Percentiles rank a stretch among this genome's conserved stretches.
These are phyloP conservation scores for Dryocosmus kuriphilus DNA, from an alignment of 2,888 invertebrate genomes.

Conservation along the genomic window DNA sequence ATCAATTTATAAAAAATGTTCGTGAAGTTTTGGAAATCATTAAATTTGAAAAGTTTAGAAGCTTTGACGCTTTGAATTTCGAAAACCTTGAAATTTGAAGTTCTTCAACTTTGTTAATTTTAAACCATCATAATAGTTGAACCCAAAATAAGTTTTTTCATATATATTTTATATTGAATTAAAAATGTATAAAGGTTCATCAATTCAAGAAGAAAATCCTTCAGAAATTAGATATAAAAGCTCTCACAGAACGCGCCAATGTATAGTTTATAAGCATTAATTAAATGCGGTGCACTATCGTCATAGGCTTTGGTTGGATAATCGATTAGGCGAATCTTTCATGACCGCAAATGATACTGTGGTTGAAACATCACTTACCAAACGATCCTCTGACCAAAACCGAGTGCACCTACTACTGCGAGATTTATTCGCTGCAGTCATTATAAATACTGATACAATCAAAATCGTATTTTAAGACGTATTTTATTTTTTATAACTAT, in stretches of 20 bases:
- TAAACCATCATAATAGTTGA: too few species aligned
- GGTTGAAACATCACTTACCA: constrained; percentile 19
- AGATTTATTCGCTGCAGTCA: constrained; percentile 19
- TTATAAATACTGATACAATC: constrained; percentile 28
- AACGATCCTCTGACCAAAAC: constrained; percentile 15
- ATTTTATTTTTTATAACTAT: constrained; percentile 35
- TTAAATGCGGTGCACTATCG: constrained; percentile 14
- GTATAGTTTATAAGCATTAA: constrained; percentile 35
- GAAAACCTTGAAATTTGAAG: too few species aligned
- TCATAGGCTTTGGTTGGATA: constrained; percentile 6
- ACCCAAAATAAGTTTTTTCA: too few species aligned
- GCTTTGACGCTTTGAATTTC: too few species aligned
- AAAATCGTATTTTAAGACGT: constrained; percentile 37
- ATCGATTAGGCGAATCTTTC: constrained; percentile 28
- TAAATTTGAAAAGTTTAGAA: too few species aligned
- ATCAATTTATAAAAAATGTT: background rate
- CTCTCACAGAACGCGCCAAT: constrained; percentile 5
- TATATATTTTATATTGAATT: background rate
- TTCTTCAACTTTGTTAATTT: too few species aligned
- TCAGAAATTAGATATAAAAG: background rate
- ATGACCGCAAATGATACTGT: constrained; percentile 21
- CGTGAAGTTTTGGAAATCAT: too few species aligned
- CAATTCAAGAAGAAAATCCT: background rate
- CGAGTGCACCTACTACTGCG: background rate
- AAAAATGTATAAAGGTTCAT: background rate